phyloP scores from a whole-genome alignment of 2,888 invertebrate species.

The Andricus curvator region DNA sequence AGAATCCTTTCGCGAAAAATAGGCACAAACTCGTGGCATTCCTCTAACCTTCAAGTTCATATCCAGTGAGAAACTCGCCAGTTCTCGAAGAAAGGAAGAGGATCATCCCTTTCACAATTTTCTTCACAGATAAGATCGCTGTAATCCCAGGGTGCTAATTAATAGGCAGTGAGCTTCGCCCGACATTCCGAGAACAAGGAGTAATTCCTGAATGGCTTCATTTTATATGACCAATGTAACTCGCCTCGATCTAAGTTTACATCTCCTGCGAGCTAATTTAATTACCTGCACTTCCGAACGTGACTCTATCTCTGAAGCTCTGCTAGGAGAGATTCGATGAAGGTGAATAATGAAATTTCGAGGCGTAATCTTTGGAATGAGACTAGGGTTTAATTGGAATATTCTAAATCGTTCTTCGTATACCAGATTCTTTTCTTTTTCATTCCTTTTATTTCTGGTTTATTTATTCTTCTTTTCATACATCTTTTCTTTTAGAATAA shows the following conservation, averaged over 20 bases:
- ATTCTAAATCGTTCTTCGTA: not conserved
- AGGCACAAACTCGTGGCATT: no score
- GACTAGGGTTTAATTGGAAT: not conserved
- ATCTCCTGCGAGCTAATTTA: slow-evolving; percentile 29
- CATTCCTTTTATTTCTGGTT: no score
- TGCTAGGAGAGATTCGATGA: slow-evolving; percentile 9
- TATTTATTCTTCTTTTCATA: no score
- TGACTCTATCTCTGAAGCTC: slow-evolving; percentile 25
- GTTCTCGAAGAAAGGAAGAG: not conserved
- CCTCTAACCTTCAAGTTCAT: no score
- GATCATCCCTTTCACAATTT: slow-evolving; percentile 26
- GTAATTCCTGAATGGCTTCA: slow-evolving; percentile 21
- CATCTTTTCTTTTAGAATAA: no score
- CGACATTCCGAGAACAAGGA: slow-evolving; percentile 10
- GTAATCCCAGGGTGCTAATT: slow-evolving; percentile 29
- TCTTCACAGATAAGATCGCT: not conserved
- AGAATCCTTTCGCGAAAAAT: no score
- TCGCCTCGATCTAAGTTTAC: slow-evolving; percentile 30
- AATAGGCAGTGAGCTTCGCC: slow-evolving; percentile 9
- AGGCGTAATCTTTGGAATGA: not conserved
- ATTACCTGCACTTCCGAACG: slow-evolving; percentile 36
- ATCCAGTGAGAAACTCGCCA: no score
- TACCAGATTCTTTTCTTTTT: not conserved
- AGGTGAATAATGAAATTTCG: slow-evolving; percentile 21
- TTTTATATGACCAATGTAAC: slow-evolving; percentile 38